phyloP scores from a whole-genome alignment of 2,797 vertebrate genomes.

The Tiaroga cobitis region DNA sequence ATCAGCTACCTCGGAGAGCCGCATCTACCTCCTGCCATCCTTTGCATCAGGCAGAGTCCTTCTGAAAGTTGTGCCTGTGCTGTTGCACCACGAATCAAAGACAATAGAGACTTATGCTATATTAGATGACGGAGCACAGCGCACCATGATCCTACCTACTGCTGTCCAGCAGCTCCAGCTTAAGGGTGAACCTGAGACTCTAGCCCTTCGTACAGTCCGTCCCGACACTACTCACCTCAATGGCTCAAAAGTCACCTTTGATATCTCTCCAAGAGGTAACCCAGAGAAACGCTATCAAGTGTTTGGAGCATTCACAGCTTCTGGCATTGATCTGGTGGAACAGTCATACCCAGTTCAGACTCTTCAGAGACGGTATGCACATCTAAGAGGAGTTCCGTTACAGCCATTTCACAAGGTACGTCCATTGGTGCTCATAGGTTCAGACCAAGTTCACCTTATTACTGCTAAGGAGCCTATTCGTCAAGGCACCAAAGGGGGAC shows the following conservation, averaged over 20 bases:
- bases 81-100: neutral
- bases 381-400: constrained; percentile 7
- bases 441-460: constrained; percentile 42
- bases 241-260: constrained; percentile 22
- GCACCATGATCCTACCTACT: constrained; percentile 14
- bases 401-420: constrained; percentile 25
- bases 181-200: neutral
- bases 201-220: constrained; percentile 2
- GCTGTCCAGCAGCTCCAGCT: constrained; percentile 38
- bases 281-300: neutral
- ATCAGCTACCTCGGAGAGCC: neutral
- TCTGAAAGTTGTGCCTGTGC: constrained; percentile 36
- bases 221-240: constrained; percentile 27
- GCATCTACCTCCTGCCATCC: constrained; percentile 7
- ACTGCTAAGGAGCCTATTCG: neutral
- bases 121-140: neutral
- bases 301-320: constrained; percentile 3
- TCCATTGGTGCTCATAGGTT: constrained; percentile 14
- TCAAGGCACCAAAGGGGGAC: neutral
- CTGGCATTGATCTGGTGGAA: constrained; percentile 19
- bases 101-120: neutral
- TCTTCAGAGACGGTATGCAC: constrained; percentile 4
- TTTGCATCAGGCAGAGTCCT: neutral
- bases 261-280: constrained; percentile 28
- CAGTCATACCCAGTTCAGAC: constrained; percentile 28